Conservation (phyloP, 2,888 invertebrate species). For the Cerastoderma edule region DNA sequence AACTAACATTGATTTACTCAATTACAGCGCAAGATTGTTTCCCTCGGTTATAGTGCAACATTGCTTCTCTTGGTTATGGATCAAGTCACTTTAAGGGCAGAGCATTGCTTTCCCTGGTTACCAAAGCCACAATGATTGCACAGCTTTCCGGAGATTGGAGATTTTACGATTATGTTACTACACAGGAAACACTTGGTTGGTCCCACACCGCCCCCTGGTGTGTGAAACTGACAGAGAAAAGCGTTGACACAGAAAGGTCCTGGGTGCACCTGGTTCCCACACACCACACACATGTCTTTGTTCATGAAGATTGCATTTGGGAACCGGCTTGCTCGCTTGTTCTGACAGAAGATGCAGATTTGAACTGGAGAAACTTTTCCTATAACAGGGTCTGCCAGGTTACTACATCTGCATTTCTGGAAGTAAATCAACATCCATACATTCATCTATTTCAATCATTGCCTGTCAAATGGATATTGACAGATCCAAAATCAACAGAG, state of each 20-base stretch:
- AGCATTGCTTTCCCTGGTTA: constrained; percentile 56
- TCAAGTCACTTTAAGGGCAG: too few species aligned
- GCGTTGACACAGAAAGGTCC: constrained; percentile 21
- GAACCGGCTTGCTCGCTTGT: constrained; percentile 38
- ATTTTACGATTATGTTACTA: constrained; percentile 34
- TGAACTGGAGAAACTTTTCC: constrained; percentile 51
- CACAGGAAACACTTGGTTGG: constrained; percentile 42
- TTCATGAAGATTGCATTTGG: constrained; percentile 56
- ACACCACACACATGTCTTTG: constrained; percentile 65
- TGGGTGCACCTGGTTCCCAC: constrained; percentile 45
- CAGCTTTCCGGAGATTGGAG: constrained; percentile 37
- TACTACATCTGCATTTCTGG: constrained; percentile 62
- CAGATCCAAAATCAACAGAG: too few species aligned
- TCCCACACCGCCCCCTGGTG: constrained; percentile 14
- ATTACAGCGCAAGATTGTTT: too few species aligned
- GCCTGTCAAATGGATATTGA: not conserved
- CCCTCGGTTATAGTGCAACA: too few species aligned
- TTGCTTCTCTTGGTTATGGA: too few species aligned
- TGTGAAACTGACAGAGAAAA: constrained; percentile 54
- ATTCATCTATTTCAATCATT: not conserved
- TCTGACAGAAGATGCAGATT: constrained; percentile 62
- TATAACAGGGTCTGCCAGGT: constrained; percentile 52
- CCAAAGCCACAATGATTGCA: constrained; percentile 66
- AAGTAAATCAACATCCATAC: not conserved
- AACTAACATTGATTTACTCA: too few species aligned